Percentiles rank a stretch among this genome's conserved stretches.
phyloP scores from a whole-genome alignment of 2,797 vertebrate species.

The Pyrocephalus nanus region DNA sequence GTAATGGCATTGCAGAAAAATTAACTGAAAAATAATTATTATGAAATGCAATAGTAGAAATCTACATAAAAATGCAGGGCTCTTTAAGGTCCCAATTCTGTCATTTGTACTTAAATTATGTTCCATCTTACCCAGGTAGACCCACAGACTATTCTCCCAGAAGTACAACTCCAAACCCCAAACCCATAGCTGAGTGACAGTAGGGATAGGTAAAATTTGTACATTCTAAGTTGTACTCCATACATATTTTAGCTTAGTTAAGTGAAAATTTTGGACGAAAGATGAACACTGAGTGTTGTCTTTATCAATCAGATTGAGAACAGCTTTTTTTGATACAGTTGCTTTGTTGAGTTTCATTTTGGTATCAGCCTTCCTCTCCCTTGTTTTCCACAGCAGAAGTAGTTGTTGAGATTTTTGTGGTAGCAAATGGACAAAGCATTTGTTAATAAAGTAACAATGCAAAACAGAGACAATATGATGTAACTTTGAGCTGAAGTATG shows the following conservation, averaged over 20 bases:
- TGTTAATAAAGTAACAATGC: background rate
- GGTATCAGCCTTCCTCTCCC: background rate
- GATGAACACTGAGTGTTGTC: background rate
- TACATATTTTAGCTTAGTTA: background rate
- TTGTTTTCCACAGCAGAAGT: background rate
- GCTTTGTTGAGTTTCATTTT: background rate
- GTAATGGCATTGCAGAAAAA: background rate
- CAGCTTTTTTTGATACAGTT: background rate
- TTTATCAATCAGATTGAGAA: background rate
- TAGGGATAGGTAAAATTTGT: background rate
- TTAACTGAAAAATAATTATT: background rate
- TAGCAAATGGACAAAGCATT: background rate
- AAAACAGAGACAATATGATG: background rate
- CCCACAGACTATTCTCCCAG: background rate
- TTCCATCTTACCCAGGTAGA: background rate
- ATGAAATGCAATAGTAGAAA: background rate
- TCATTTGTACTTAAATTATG: background rate
- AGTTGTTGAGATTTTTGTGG: background rate
- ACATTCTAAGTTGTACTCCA: background rate
- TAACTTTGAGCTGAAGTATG: background rate
- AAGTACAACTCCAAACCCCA: background rate
- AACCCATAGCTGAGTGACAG: background rate
- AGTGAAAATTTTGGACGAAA: background rate
- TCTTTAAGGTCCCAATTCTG: background rate
- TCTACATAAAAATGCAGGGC: background rate